phyloP scores from a whole-genome alignment of 1,140 invertebrate species.

The Pectinophora gossypiella region DNA sequence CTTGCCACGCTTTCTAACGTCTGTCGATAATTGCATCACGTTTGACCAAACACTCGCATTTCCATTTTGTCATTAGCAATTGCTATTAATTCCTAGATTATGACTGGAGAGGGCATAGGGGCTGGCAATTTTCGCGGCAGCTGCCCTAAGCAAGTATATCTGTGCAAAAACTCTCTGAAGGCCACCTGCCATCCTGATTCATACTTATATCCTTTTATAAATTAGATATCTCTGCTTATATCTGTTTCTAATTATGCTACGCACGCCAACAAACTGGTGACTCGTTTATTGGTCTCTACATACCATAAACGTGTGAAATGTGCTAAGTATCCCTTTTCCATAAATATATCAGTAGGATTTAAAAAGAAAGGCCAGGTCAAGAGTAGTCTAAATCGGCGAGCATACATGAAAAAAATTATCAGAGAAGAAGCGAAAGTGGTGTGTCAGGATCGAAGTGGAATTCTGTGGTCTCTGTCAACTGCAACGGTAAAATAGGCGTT shows the following conservation, averaged over 20 bases:
- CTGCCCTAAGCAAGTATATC: slow-evolving; percentile 41
- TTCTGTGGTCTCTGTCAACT: too few relatives aligned
- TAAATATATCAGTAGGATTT: too few relatives aligned
- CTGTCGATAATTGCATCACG: slow-evolving; percentile 46
- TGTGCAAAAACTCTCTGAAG: slow-evolving; percentile 63
- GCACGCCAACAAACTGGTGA: slow-evolving; percentile 1
- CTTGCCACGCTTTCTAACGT: slow-evolving; percentile 41
- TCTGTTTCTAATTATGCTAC: slow-evolving; percentile 18
- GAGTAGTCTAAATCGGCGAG: too few relatives aligned
- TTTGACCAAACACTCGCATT: slow-evolving; percentile 64
- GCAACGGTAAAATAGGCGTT: too few relatives aligned
- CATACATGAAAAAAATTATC: too few relatives aligned
- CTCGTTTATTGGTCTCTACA: too few relatives aligned
- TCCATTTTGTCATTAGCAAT: slow-evolving; percentile 70
- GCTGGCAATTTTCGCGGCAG: slow-evolving; percentile 65
- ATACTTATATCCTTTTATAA: too few relatives aligned
- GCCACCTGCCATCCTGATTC: slow-evolving; percentile 59
- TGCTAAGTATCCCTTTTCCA: too few relatives aligned
- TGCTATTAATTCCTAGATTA: slow-evolving; percentile 70
- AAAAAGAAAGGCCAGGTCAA: too few relatives aligned
- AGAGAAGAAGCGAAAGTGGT: too few relatives aligned
- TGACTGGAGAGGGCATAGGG: slow-evolving; percentile 56
- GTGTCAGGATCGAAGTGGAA: too few relatives aligned
- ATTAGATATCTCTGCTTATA: too few relatives aligned
- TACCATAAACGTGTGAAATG: neutral